Percentiles rank a stretch among this genome's conserved stretches.
These are phyloP conservation scores for Potamilus streckersoni DNA, from an alignment of 1,140 invertebrate species.

Conservation along the genomic window DNA sequence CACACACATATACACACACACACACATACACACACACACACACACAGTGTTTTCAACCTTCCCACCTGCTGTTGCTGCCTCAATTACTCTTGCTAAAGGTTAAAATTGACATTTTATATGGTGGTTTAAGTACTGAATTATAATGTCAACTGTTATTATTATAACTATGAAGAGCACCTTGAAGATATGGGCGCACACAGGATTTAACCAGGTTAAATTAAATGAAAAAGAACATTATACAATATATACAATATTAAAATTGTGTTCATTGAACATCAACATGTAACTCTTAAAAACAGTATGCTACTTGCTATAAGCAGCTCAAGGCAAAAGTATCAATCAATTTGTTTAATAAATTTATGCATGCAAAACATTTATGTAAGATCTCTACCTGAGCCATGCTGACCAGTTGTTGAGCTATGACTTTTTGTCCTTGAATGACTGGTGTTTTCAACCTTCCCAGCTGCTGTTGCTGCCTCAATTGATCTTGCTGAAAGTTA, in stretches of 20 bases:
- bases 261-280: too few relatives aligned
- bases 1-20: too few relatives aligned
- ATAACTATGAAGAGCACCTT: too few relatives aligned
- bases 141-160: too few relatives aligned
- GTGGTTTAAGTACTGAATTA: not conserved
- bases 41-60: constrained; percentile 24
- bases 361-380: too few relatives aligned
- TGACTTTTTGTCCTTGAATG: constrained; percentile 39
- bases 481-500: not conserved
- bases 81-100: not conserved
- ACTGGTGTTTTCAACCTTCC: constrained; percentile 31
- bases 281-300: too few relatives aligned
- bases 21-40: too few relatives aligned
- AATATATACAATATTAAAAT: too few relatives aligned
- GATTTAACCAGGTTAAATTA: not conserved
- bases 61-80: constrained; percentile 40
- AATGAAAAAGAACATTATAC: too few relatives aligned
- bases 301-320: too few relatives aligned
- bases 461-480: constrained; percentile 39
- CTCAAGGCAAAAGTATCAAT: too few relatives aligned
- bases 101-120: not conserved
- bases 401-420: constrained; percentile 42
- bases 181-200: not conserved
- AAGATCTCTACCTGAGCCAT: constrained; percentile 34
- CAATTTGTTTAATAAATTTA: too few relatives aligned